These are phyloP conservation scores for Caenorhabditis sp. DNA, from an alignment of 2,888 invertebrate genomes.

Conservation along the genomic window DNA sequence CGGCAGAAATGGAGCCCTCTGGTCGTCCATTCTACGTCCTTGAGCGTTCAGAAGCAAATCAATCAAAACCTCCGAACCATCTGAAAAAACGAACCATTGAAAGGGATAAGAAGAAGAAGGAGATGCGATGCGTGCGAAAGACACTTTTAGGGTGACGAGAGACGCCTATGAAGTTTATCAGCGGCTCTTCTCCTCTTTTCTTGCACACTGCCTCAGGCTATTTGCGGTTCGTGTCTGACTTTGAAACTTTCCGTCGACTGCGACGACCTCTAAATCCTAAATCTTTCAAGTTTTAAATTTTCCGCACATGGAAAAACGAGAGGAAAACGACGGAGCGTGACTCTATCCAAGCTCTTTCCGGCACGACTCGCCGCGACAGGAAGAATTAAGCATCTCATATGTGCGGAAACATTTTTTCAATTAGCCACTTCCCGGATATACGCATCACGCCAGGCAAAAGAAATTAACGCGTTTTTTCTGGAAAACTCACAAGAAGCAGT, in stretches of 20 bases:
- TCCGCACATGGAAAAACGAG: conserved; percentile 18
- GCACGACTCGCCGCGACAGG: conserved; percentile 1
- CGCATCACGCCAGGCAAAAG: conserved; percentile 9
- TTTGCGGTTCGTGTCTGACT: conserved; percentile 17
- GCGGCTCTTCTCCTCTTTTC: conserved; percentile 7
- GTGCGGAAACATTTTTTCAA: conserved; percentile 14
- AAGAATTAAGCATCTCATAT: conserved; percentile 5
- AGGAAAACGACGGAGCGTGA: conserved; percentile 6
- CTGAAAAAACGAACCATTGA: no score
- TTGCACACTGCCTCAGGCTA: conserved; percentile 29
- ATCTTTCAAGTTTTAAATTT: conserved; percentile 42
- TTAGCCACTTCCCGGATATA: background rate
- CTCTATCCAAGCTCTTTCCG: background rate
- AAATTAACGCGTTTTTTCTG: background rate
- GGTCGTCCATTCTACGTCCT: conserved; percentile 72
- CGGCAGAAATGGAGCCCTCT: conserved; percentile 69
- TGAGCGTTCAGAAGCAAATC: conserved; percentile 74
- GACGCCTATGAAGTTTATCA: conserved; percentile 27
- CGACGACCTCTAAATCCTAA: conserved; percentile 21
- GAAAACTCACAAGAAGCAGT: background rate
- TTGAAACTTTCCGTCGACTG: conserved; percentile 29
- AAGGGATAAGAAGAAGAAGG: no score
- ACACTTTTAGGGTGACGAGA: background rate
- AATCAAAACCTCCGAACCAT: conserved; percentile 75
- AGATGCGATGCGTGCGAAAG: no score